Percentiles rank a stretch among this genome's conserved stretches.
These are phyloP conservation scores for Mesembrinibis cayennensis DNA, from an alignment of 2,113 vertebrate genomes.

Conservation along the genomic window DNA sequence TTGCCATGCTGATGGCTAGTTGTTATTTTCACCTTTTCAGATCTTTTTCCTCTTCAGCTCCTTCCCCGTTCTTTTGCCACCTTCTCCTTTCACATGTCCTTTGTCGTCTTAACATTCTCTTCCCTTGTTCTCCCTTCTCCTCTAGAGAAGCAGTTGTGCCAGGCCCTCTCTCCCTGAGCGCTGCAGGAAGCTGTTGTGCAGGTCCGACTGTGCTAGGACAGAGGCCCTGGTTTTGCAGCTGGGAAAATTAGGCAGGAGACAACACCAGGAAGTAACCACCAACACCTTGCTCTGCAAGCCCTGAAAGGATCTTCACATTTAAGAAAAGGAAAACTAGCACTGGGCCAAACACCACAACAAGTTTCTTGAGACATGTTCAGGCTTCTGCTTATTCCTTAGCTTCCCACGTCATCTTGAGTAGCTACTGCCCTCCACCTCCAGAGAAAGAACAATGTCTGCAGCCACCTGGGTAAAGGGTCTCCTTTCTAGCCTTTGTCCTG, in stretches of 20 bases:
- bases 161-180: background rate
- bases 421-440: background rate
- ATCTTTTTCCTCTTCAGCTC: background rate
- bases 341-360: background rate
- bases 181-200: background rate
- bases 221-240: background rate
- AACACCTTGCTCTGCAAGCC: background rate
- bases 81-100: background rate
- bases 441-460: background rate
- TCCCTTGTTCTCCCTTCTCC: background rate
- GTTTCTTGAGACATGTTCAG: background rate
- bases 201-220: background rate
- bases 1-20: background rate
- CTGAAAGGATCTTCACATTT: background rate
- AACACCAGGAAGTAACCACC: background rate
- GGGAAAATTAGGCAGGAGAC: background rate
- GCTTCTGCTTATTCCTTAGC: background rate
- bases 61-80: background rate
- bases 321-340: background rate
- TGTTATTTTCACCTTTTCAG: background rate
- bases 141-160: background rate
- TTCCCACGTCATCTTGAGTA: background rate
- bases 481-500: background rate
- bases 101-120: background rate
- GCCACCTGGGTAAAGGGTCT: background rate